A percentile compares a stretch with the other conserved stretches of the same genome.
phyloP scores from a whole-genome alignment of 2,888 invertebrate genomes.

The Rugalucina vietnamica region DNA sequence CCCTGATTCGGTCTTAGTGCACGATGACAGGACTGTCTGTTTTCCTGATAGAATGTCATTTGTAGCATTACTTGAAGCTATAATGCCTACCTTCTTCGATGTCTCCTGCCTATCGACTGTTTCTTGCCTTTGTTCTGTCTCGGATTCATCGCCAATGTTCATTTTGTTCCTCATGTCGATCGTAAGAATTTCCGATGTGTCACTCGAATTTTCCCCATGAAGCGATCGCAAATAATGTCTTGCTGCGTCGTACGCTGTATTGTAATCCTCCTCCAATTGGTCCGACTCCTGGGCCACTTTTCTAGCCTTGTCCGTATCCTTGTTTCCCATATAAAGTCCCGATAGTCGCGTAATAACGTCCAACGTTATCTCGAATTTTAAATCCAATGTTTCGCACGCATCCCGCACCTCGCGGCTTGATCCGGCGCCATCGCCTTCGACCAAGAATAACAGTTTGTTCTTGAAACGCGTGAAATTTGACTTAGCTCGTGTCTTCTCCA shows the following conservation, averaged over 20 bases:
- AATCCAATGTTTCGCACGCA: neutral
- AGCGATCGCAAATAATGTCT: neutral
- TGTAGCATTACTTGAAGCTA: neutral
- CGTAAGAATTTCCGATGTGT: neutral
- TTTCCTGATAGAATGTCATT: neutral
- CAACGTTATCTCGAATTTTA: neutral
- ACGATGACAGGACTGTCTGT: neutral
- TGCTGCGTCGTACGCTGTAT: neutral
- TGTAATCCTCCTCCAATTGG: neutral
- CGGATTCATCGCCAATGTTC: neutral
- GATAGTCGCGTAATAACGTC: neutral
- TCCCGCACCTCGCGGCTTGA: neutral
- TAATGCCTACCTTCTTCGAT: neutral
- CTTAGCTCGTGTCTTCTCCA: neutral
- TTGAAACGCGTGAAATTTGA: neutral
- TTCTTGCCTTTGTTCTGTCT: neutral
- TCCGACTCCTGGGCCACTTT: neutral
- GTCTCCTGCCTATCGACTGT: neutral
- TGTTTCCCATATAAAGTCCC: neutral
- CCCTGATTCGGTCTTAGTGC: neutral
- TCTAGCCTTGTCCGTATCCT: neutral
- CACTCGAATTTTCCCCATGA: neutral
- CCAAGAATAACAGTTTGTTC: neutral
- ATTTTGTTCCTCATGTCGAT: neutral
- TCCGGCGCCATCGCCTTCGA: neutral